phyloP scores from a whole-genome alignment of 2,888 invertebrate genomes.

The Thereva nobilitata region DNA sequence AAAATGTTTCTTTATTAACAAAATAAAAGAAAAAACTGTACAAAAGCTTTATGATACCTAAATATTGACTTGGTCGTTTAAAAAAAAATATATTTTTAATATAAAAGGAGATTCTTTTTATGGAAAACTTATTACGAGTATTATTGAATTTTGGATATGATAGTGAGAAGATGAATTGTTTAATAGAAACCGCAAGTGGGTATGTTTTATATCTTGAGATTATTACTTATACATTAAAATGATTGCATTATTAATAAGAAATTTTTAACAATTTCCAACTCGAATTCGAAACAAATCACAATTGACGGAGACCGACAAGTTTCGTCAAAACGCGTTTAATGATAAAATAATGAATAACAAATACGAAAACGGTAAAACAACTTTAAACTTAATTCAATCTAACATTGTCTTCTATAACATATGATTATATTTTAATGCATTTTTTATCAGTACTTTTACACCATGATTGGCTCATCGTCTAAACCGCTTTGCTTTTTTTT shows the following conservation, averaged over 20 bases:
- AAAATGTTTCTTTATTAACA: slow-evolving; percentile 32
- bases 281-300: slow-evolving; percentile 39
- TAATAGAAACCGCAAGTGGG: slow-evolving; percentile 37
- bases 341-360: slow-evolving; percentile 37
- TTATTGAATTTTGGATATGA: slow-evolving; percentile 36
- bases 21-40: slow-evolving; percentile 40
- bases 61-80: slow-evolving; percentile 42
- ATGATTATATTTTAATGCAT: slow-evolving; percentile 1
- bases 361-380: slow-evolving; percentile 33
- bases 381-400: slow-evolving; percentile 28
- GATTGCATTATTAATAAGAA: slow-evolving; percentile 36
- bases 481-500: slow-evolving; percentile 47
- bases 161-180: slow-evolving; percentile 29
- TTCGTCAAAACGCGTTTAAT: slow-evolving; percentile 37
- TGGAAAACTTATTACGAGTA: slow-evolving; percentile 41
- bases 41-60: slow-evolving; percentile 40
- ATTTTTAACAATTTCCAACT: slow-evolving; percentile 40
- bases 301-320: slow-evolving; percentile 38
- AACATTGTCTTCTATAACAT: slow-evolving; percentile 27
- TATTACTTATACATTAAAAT: slow-evolving; percentile 34
- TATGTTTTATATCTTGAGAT: slow-evolving; percentile 21
- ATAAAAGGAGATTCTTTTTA: slow-evolving; percentile 40
- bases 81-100: slow-evolving; percentile 38
- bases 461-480: slow-evolving; percentile 50
- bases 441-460: slow-evolving; percentile 40